A percentile compares a stretch with the other conserved stretches of the same genome.
phyloP scores from a whole-genome alignment of 2,888 invertebrate species.

The Conus canariensis region DNA sequence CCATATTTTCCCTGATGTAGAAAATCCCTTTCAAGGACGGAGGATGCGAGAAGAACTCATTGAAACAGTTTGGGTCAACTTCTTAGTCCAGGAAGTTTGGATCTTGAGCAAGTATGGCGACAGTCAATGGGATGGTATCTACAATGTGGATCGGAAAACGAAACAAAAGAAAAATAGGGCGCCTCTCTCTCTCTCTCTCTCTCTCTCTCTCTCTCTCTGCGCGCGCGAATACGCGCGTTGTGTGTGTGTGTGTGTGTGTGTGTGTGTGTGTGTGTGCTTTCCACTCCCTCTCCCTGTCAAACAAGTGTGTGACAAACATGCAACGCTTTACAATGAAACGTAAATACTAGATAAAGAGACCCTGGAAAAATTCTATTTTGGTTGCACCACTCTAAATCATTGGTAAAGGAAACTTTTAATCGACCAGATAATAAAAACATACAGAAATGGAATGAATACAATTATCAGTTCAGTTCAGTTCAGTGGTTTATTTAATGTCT shows the following conservation, averaged over 20 bases:
- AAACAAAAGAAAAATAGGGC: background rate
- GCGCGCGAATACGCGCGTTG: too few relatives aligned
- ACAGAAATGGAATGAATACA: too few relatives aligned
- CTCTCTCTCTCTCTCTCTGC: too few relatives aligned
- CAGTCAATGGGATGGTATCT: slow-evolving; percentile 23
- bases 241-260: too few relatives aligned
- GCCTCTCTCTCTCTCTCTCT: too few relatives aligned
- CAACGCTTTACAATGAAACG: background rate
- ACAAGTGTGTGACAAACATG: background rate
- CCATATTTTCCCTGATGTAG: slow-evolving; percentile 38
- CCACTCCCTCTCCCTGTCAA: too few relatives aligned
- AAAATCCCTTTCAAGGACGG: slow-evolving; percentile 40
- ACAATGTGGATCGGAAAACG: slow-evolving; percentile 32
- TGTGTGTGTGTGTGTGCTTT: too few relatives aligned
- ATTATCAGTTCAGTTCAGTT: too few relatives aligned
- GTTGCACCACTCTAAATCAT: too few relatives aligned
- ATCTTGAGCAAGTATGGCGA: slow-evolving; percentile 36
- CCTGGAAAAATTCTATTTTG: background rate
- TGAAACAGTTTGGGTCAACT: slow-evolving; percentile 28
- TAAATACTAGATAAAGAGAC: background rate
- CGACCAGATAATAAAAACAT: too few relatives aligned
- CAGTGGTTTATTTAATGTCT: too few relatives aligned
- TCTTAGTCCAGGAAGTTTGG: slow-evolving; percentile 42
- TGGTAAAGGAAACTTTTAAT: too few relatives aligned
- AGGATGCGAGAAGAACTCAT: slow-evolving; percentile 35